These are phyloP conservation scores for Sphenodon punctatus DNA, from an alignment of 2,797 vertebrate genomes.

Conservation along the genomic window DNA sequence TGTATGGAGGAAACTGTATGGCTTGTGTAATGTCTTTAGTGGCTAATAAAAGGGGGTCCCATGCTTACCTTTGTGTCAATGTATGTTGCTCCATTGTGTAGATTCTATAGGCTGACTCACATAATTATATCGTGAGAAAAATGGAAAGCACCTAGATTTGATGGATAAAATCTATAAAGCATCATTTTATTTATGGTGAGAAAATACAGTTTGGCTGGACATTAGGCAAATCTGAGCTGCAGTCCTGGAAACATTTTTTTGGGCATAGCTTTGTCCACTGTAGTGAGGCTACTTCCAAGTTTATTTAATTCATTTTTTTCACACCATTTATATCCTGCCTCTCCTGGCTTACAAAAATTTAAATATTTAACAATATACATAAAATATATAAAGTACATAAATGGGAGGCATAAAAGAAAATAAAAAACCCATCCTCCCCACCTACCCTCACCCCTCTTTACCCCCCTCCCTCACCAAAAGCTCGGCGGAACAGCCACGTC, in stretches of 20 bases:
- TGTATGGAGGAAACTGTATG: neutral
- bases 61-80: conserved; percentile 19
- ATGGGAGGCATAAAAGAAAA: no score
- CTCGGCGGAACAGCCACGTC: no score
- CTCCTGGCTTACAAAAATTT: no score
- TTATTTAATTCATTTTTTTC: no score
- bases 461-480: no score
- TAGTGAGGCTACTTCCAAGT: no score
- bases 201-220: conserved; percentile 17
- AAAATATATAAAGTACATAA: no score
- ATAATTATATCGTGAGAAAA: conserved; percentile 67
- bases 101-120: conserved; percentile 47
- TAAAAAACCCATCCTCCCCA: no score
- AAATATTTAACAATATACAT: no score
- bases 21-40: neutral
- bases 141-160: conserved; percentile 28
- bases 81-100: conserved; percentile 19
- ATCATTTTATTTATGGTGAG: conserved; percentile 33
- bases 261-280: no score
- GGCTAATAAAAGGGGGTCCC: conserved; percentile 5
- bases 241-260: neutral
- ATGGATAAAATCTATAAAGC: conserved; percentile 26
- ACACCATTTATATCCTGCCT: no score
- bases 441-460: no score
- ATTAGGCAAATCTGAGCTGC: conserved; percentile 19